phyloP scores from a whole-genome alignment of 1,140 invertebrate species.

The Pseudobourletiella spinata region DNA sequence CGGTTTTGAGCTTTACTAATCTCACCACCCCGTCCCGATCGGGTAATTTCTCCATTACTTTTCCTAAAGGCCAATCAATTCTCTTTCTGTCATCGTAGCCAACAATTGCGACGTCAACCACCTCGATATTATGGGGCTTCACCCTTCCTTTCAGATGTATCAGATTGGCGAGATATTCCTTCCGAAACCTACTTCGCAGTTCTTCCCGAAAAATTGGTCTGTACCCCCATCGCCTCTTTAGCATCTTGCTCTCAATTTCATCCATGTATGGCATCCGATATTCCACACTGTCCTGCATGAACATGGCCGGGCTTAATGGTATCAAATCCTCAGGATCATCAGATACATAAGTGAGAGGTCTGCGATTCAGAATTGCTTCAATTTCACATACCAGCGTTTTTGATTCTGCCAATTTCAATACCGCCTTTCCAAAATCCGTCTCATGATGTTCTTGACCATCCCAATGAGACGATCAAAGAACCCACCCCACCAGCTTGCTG shows the following conservation, averaged over 20 bases:
- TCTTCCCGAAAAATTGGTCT: neutral
- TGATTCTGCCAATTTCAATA: conserved; percentile 38
- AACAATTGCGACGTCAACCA: neutral
- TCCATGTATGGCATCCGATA: neutral
- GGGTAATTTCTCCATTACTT: neutral
- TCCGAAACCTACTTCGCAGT: neutral
- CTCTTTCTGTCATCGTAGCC: neutral
- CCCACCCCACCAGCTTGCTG: conserved; percentile 14
- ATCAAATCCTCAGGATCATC: conserved; percentile 33
- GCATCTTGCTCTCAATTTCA: neutral
- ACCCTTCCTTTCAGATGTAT: neutral
- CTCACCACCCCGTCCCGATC: neutral
- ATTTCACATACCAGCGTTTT: conserved; percentile 38
- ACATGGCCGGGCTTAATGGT: conserved; percentile 35
- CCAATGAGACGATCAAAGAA: conserved; percentile 16
- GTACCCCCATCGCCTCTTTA: neutral
- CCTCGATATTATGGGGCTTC: neutral
- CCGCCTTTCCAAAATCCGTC: conserved; percentile 36
- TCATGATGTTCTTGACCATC: conserved; percentile 1
- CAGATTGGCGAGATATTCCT: neutral
- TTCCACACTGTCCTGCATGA: conserved; percentile 14
- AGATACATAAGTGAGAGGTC: conserved; percentile 39
- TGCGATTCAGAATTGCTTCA: conserved; percentile 39
- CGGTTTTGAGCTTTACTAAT: neutral
- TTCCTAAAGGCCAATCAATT: neutral